Base-by-base conservation (phyloP, 2,888 invertebrate genomes). In the Tanaodytes sp. region DNA sequence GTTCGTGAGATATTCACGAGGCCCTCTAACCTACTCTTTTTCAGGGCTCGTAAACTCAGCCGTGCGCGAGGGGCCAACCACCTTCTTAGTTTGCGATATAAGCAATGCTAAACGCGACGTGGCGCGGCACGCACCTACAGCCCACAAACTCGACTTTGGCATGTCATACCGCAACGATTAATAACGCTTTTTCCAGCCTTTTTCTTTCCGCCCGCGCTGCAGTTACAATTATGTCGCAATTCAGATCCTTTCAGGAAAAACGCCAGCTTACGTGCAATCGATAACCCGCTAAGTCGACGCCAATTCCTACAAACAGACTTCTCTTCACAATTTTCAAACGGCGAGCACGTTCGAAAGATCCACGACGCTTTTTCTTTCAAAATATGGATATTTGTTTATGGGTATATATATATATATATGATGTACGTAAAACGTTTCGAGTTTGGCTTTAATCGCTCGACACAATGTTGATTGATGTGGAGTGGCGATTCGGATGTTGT, bases 21-120 rank as follows among this genome's bases (percentile, higher is more conserved):
- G 71, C 73, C 68, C 48, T 75, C 70, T 74, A 76, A 76, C 76
- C 76, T 76, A 74, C 77, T 76, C 75, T 72, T 74, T 77, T 77
- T 77, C 74, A 75, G 77, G 64, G 73, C 80, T 75, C 76, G 79
- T 76, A 73, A 78, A 74, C 79, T 74, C 71, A 69, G 73, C 66
- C 68, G 73, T 63, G 72, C 74, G 74, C 74, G 73, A 61, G 63
- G 76, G 78, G 76, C 75, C 76, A 75, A 77, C 77, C 77, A 79
- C 80, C 81, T 79, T 75, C 77, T 80, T 79, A 81, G 79, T 80
- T 81, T 80, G 79, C 80, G 77, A 79, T 79, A 78, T 80, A 78
- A 81, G 76, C 76, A 80, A 78, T 75, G 76, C 76, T 75, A 78
- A 80, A 49, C 78, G 73, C 77, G 76, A 78, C 73, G 76, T 79